Evolutionary conservation across 2,888 invertebrate species (phyloP).

Genomic region (Drosophila eohydei): DNA sequence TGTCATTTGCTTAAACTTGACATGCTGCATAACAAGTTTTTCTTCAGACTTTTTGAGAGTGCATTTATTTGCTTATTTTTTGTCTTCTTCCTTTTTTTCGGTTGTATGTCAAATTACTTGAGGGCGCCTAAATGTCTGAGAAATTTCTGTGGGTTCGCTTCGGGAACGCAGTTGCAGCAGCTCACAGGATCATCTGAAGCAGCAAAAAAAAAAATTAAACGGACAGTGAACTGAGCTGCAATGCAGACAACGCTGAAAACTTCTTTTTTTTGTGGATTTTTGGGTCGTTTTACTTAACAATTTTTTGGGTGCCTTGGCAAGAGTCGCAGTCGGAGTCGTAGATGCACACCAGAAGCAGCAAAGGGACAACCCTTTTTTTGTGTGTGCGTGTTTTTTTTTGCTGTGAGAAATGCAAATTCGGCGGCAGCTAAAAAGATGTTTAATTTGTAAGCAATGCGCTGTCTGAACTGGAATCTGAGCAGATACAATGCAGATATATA

Average conservation of each 20-base stretch:
- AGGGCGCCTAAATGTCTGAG: constrained; percentile 78
- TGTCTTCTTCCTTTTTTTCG: constrained; percentile 11
- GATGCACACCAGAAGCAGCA: constrained; percentile 15
- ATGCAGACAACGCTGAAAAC: constrained; percentile 55
- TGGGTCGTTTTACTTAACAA: constrained; percentile 21
- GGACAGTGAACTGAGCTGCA: constrained; percentile 30
- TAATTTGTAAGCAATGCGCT: constrained; percentile 67
- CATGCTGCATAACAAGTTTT: constrained; percentile 68
- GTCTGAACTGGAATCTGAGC: constrained; percentile 43
- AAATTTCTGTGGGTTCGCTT: constrained; percentile 70
- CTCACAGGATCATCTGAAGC: constrained; percentile 31
- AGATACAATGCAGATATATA: constrained; percentile 15
- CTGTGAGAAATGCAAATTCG: constrained; percentile 78
- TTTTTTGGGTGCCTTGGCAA: constrained; percentile 64
- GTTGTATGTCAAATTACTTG: constrained; percentile 75
- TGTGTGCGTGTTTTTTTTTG: constrained; percentile 10
- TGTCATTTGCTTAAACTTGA: constrained; percentile 68
- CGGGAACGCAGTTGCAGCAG: constrained; percentile 59
- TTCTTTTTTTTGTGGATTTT: constrained; percentile 30
- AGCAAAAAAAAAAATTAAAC: not conserved
- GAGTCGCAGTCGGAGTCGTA: constrained; percentile 22
- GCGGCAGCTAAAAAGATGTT: constrained; percentile 49
- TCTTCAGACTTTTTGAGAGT: constrained; percentile 22
- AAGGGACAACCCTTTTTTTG: constrained; percentile 53
- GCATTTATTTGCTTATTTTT: constrained; percentile 40